Conservation (phyloP, 1,140 invertebrate genomes). For the Drosophila eugracilis region DNA sequence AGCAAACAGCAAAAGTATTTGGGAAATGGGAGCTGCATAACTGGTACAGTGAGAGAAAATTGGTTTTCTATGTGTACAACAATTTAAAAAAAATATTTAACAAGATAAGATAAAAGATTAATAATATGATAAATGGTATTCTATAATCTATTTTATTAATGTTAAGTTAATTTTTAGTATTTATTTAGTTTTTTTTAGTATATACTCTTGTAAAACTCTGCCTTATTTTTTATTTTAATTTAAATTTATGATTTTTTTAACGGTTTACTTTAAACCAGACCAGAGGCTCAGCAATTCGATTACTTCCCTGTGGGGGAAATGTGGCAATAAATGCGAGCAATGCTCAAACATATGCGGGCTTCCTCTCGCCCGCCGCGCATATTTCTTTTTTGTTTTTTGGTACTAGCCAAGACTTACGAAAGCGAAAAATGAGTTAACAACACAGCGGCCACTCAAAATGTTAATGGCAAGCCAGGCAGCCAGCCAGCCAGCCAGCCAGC, state of each 20-base stretch:
- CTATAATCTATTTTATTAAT: too few relatives aligned
- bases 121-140: too few relatives aligned
- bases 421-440: slow-evolving; percentile 42
- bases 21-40: slow-evolving; percentile 47
- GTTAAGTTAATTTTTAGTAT: too few relatives aligned
- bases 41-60: slow-evolving; percentile 5
- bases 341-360: slow-evolving; percentile 48
- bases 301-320: slow-evolving; percentile 69
- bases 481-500: slow-evolving; percentile 50
- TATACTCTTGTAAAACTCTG: too few relatives aligned
- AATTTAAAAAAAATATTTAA: neutral
- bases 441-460: slow-evolving; percentile 64
- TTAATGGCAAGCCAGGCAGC: slow-evolving; percentile 43
- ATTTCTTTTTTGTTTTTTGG: too few relatives aligned
- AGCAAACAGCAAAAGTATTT: slow-evolving; percentile 20
- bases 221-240: too few relatives aligned
- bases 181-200: too few relatives aligned
- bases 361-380: slow-evolving; percentile 10
- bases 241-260: neutral
- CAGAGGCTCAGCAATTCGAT: slow-evolving; percentile 41
- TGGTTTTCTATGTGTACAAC: neutral
- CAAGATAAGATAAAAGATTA: too few relatives aligned
- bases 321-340: slow-evolving; percentile 74
- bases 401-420: slow-evolving; percentile 47
- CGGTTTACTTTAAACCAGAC: slow-evolving; percentile 10